Conservation (phyloP, 2,888 invertebrate species). For the Criorhina ranunculi region DNA sequence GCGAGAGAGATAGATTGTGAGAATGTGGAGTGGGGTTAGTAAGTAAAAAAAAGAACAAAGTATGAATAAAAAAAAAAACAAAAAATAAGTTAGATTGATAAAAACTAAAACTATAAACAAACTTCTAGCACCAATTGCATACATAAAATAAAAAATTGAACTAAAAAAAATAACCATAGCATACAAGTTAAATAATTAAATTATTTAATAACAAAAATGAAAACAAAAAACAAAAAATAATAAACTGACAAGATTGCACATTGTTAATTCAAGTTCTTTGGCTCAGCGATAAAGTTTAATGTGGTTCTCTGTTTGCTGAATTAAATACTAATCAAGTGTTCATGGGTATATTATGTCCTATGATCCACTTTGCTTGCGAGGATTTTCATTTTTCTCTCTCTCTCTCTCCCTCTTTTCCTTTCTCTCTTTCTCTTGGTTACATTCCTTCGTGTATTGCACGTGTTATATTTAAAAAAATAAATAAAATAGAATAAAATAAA, state of each 20-base stretch:
- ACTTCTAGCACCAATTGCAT: conserved; percentile 67
- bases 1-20: conserved; percentile 68
- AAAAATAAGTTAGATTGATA: conserved; percentile 48
- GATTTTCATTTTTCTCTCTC: conserved; percentile 34
- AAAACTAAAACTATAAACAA: conserved; percentile 65
- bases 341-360: conserved; percentile 4
- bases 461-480: conserved; percentile 18
- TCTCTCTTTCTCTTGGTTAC: conserved; percentile 16
- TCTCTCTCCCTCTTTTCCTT: conserved; percentile 23
- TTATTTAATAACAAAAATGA: conserved; percentile 74
- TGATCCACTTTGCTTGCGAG: conserved; percentile 55
- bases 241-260: conserved; percentile 72
- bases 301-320: conserved; percentile 32
- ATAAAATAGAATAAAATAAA: conserved; percentile 18
- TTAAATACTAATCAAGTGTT: conserved; percentile 17
- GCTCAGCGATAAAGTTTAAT: conserved; percentile 63
- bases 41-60: conserved; percentile 42
- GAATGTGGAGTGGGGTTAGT: conserved; percentile 38
- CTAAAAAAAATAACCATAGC: conserved; percentile 61
- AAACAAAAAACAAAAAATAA: conserved; percentile 45
- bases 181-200: conserved; percentile 76
- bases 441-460: conserved; percentile 58
- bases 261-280: conserved; percentile 71
- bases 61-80: conserved; percentile 40
- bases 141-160: conserved; percentile 50